Base-by-base conservation (phyloP, 2,113 vertebrate genomes). In the Poicephalus meyeri region DNA sequence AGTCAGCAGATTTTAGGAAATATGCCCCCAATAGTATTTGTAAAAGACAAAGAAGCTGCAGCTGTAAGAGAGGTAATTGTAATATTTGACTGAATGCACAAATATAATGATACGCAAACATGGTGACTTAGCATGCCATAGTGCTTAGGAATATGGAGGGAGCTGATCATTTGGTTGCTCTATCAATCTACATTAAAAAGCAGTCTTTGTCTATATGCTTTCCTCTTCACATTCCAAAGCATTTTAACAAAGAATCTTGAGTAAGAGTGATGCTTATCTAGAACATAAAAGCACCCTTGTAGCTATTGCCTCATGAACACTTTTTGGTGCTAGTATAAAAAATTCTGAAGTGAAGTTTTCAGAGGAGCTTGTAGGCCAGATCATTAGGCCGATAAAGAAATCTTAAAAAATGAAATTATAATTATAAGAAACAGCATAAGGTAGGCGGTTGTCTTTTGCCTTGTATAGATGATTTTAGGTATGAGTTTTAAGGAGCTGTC, bases 1-100 rank as follows among this genome's bases (percentile, higher is more conserved):
- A 98, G 98, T 41, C 98, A 97, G 80, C 98, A 98, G 96, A 97
- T 97, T 65, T 85, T 99, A 69, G 97, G 98, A 74, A 98, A 96
- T 10, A 69, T 98, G 37, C 98, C 98, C 6, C 98, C 98, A 1
- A 49, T 99, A 68, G 84, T 98, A 50, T 98, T 99, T 82, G 26
- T 99, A 79, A 98, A 97, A 94, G 98, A 99, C 95, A 98, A 97
- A 96, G 96, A 93, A 94, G 92, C 95, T 56, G 97, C 98, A 60
- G 96, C 97, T 49, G 46, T 98, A 19, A 97, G 95, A 37, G 97
- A 99, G 98, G 98, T 99, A 96, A 56, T n/a, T 83, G 15, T 61
- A 41, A 33, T 94, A 26, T 61, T 64, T 81, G 69, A 63, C 47
- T 86, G 16, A 23, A 8, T 47, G 10, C 76, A n/a, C 37, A 52